A percentile compares a stretch with the other conserved stretches of the same genome.
Evolutionary conservation across 2,797 vertebrate genomes (phyloP).

Genomic region (Apogon talboti): DNA sequence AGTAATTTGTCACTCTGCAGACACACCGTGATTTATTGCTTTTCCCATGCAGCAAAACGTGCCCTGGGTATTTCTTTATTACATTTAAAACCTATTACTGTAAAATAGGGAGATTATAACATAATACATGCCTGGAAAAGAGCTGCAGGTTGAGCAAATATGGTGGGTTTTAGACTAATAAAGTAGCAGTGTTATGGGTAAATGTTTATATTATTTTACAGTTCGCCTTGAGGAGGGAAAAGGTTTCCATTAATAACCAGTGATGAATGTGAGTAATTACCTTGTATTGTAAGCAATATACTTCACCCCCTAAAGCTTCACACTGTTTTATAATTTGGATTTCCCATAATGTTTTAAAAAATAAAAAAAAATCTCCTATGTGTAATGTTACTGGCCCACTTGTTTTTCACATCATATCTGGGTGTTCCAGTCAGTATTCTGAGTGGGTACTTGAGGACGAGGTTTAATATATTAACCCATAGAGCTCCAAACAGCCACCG

Average conservation of each 20-base stretch:
- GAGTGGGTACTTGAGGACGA: not conserved
- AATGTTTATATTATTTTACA: conserved; percentile 80
- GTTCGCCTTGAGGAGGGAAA: conserved; percentile 71
- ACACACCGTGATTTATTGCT: conserved; percentile 76
- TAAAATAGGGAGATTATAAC: conserved; percentile 75
- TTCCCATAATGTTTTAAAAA: conserved; percentile 30
- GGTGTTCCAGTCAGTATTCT: not conserved
- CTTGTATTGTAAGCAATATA: conserved; percentile 67
- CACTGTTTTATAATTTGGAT: conserved; percentile 56
- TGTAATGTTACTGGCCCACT: conserved; percentile 6
- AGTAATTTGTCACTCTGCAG: conserved; percentile 77
- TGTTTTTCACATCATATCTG: conserved; percentile 15
- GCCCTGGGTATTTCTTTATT: conserved; percentile 75
- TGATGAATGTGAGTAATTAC: conserved; percentile 78
- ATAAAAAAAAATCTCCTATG: conserved; percentile 1
- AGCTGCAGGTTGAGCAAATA: conserved; percentile 65
- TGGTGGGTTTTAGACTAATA: conserved; percentile 69
- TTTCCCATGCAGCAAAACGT: conserved; percentile 73
- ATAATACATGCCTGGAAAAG: conserved; percentile 74
- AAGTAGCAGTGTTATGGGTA: conserved; percentile 73
- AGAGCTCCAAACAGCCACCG: no score
- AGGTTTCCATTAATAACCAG: conserved; percentile 71
- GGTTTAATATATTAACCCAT: not conserved
- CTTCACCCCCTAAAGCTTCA: conserved; percentile 59
- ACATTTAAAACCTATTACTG: conserved; percentile 72